Evolutionary conservation across 2,888 invertebrate genomes (phyloP).

Genomic region (Nomada ferruginata): DNA sequence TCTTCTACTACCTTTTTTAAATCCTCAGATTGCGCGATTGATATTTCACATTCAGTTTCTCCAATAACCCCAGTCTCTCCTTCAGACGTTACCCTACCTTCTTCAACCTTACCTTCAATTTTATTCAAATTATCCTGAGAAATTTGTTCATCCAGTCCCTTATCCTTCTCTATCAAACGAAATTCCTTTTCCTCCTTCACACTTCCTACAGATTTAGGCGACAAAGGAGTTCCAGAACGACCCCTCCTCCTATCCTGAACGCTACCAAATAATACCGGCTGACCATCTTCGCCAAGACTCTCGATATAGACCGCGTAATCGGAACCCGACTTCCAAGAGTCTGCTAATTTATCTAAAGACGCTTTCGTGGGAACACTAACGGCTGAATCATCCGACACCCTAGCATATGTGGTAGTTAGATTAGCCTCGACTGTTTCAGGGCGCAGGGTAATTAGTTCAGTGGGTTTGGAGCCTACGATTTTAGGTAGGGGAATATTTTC

Average conservation of each 20-base stretch:
- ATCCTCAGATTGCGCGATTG: background rate
- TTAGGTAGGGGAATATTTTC: conserved; percentile 71
- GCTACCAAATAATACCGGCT: conserved; percentile 79
- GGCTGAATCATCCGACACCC: conserved; percentile 64
- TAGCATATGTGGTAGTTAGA: conserved; percentile 78
- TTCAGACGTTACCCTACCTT: background rate
- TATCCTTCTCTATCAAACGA: conserved; percentile 6
- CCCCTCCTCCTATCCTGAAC: conserved; percentile 77
- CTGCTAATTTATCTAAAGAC: conserved; percentile 27
- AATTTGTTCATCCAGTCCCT: background rate
- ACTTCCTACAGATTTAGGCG: conserved; percentile 19
- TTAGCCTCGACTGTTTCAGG: conserved; percentile 80
- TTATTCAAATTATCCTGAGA: background rate
- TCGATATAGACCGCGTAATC: conserved; percentile 44
- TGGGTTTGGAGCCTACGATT: conserved; percentile 70
- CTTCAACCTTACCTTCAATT: background rate
- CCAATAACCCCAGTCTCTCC: background rate
- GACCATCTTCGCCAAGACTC: conserved; percentile 42
- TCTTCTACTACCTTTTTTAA: background rate
- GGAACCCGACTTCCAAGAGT: conserved; percentile 21
- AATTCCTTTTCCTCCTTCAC: conserved; percentile 13
- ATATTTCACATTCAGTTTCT: background rate
- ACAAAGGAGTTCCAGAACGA: conserved; percentile 57
- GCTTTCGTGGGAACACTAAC: conserved; percentile 27
- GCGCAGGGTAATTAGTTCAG: conserved; percentile 77